Base-by-base conservation (phyloP, 1,140 invertebrate species). In the Pararge aegeria region DNA sequence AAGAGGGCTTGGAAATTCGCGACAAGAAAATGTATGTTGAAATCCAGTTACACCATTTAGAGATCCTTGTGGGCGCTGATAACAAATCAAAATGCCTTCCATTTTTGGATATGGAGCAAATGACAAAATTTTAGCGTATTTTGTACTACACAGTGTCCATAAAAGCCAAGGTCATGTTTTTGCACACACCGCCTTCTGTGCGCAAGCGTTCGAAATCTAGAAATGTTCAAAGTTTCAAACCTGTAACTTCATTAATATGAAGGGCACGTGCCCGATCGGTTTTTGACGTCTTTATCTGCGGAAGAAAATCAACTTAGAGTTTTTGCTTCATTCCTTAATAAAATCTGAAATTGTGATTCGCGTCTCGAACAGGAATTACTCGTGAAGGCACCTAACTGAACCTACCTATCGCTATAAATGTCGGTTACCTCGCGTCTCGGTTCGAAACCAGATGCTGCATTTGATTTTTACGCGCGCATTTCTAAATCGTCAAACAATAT, bases 241-340 rank as follows among this genome's bases (percentile, higher is more conserved):
- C 51, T 38, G 50, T 53, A 34, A 12, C 4, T 15, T 61, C 58
- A 61, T 61, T 55, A 54, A 54, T 37, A 61, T 61, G 52, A 49
- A n/a, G 34, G 40, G 24, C 58, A 49, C 58, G 58, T 49, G 57
- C 40, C 27, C 27, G 40, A 49, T 61, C 58, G 58, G 46, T 61
- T 61, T 61, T 54, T 61, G 58, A 54, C 57, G 42, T 54, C 57
- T 60, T 60, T 60, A 60, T 61, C 58, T 27, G 58, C 58, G 58
- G 51, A 61, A 61, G 51, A 61, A 54, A 55, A 61, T 61, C 58
- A 54, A 54, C 51, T 61, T 29, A 27, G 13, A 46, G 16, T 61
- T 61, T 54, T 54, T 61, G 29, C 46, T 44, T 38, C 40, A 37
- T 54, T 61, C 42, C 29, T 53, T 53, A 54, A 60, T 54, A 60